Conservation (phyloP, 30 jellyfish, hydroid and myxozoan species). For the Catostylus mosaicus region DNA sequence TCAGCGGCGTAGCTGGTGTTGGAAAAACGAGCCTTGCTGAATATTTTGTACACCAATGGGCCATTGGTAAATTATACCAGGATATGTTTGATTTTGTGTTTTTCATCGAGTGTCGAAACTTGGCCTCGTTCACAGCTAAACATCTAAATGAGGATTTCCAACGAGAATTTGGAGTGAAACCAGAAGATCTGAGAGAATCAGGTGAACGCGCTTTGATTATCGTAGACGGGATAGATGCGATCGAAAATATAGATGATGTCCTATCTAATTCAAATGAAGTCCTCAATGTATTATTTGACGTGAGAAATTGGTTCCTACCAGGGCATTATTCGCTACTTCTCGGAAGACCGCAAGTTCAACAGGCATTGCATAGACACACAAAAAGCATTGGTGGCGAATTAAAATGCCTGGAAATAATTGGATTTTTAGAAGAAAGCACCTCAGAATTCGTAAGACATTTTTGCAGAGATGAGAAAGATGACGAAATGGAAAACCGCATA, state of each 20-base stretch:
- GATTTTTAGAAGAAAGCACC: too few relatives aligned
- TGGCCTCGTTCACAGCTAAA: background rate
- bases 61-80: conserved; percentile 11
- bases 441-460: too few relatives aligned
- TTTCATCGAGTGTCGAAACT: conserved; percentile 16
- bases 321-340: too few relatives aligned
- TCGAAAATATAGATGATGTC: background rate
- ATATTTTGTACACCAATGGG: conserved; percentile 20
- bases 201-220: conserved; percentile 5
- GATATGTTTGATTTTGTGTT: conserved; percentile 25
- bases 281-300: background rate
- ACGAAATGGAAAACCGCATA: too few relatives aligned
- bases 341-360: too few relatives aligned
- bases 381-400: too few relatives aligned
- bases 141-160: background rate
- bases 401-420: too few relatives aligned
- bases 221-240: background rate
- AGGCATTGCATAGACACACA: too few relatives aligned
- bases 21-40: conserved; percentile 39
- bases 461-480: too few relatives aligned
- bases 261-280: background rate
- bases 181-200: background rate
- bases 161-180: background rate
- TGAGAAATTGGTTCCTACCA: background rate
- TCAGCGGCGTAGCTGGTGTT: conserved; percentile 42